Conservation (phyloP, 2,888 invertebrate genomes). For the Hydraecia micacea region DNA sequence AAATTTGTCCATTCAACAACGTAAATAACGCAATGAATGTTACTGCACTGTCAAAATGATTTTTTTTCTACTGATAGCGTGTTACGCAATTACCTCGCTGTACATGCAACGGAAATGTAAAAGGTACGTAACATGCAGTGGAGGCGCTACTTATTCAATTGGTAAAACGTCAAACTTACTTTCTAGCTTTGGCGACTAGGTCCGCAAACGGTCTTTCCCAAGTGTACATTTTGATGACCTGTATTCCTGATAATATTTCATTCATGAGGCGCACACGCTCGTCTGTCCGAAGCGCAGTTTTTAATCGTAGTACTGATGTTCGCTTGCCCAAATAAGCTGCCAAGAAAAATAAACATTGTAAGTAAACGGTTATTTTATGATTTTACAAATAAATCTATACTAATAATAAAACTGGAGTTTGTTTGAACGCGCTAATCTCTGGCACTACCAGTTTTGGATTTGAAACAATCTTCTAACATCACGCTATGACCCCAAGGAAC, state of each 20-base stretch:
- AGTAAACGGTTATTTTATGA: background rate
- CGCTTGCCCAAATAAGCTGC: constrained; percentile 94
- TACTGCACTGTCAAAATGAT: background rate
- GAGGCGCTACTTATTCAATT: background rate
- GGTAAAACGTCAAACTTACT: constrained; percentile 86
- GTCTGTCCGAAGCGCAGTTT: constrained; percentile 96
- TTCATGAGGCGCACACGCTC: constrained; percentile 97
- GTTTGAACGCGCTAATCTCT: too few relatives aligned
- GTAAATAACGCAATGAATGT: background rate
- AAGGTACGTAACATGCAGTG: background rate
- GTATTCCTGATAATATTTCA: constrained; percentile 95
- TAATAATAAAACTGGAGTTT: too few relatives aligned
- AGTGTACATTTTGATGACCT: constrained; percentile 97
- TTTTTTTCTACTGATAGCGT: background rate
- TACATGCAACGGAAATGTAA: background rate
- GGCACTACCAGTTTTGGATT: too few relatives aligned
- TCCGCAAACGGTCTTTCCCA: constrained; percentile 96
- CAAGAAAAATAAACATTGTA: constrained; percentile 55
- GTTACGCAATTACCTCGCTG: background rate
- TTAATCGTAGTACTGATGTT: constrained; percentile 93
- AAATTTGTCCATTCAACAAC: background rate
- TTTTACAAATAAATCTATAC: background rate
- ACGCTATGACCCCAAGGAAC: too few relatives aligned
- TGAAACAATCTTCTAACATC: too few relatives aligned
- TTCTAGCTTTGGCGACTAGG: constrained; percentile 93